A percentile compares a stretch with the other conserved stretches of the same genome.
phyloP scores from a whole-genome alignment of 2,888 invertebrate genomes.

The Lasioglossum marginatum region DNA sequence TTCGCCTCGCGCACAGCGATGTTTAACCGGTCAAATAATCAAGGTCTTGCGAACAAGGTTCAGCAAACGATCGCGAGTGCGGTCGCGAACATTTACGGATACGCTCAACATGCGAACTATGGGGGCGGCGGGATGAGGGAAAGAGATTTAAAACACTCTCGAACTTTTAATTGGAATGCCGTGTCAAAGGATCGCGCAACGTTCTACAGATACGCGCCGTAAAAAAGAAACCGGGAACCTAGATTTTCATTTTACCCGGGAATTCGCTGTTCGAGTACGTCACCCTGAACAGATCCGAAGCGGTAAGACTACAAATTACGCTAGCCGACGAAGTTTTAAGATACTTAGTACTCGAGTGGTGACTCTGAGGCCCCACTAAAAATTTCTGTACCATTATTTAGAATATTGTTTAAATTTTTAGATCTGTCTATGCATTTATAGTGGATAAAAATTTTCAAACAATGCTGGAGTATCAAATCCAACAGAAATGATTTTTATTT shows the following conservation, averaged over 20 bases:
- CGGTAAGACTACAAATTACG: neutral
- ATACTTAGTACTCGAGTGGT: no score
- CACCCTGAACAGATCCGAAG: neutral
- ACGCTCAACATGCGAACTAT: constrained; percentile 39
- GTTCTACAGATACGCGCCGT: constrained; percentile 39
- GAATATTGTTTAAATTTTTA: no score
- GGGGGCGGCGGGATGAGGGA: constrained; percentile 23
- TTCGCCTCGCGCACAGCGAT: constrained; percentile 2
- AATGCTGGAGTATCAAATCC: no score
- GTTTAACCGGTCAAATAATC: constrained; percentile 32
- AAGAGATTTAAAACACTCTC: constrained; percentile 42
- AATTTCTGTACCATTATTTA: no score
- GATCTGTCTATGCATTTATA: no score
- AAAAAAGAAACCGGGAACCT: constrained; percentile 21
- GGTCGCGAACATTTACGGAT: constrained; percentile 34
- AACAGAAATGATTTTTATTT: no score
- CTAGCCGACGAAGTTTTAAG: neutral
- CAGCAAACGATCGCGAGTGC: neutral
- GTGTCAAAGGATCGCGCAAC: constrained; percentile 46
- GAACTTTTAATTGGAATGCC: constrained; percentile 72
- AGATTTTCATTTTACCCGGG: constrained; percentile 44
- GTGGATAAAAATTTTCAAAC: no score
- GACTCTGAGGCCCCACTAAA: no score
- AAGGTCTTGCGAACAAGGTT: constrained; percentile 27
- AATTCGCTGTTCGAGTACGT: constrained; percentile 24